These are phyloP conservation scores for Thyatira batis DNA, from an alignment of 2,888 invertebrate species.

Conservation along the genomic window DNA sequence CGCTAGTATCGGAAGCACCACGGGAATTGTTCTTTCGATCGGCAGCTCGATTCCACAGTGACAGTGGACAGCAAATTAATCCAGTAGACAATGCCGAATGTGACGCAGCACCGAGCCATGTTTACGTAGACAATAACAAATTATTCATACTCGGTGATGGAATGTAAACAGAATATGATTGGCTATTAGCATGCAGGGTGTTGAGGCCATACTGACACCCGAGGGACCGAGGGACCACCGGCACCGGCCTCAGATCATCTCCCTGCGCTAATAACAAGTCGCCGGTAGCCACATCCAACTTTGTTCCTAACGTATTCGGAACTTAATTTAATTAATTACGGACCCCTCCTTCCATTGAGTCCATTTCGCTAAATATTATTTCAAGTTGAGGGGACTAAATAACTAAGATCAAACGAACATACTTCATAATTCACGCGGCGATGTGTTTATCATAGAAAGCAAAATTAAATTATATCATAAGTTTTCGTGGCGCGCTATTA, in stretches of 20 bases:
- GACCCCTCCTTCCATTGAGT: conserved; percentile 56
- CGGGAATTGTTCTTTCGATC: conserved; percentile 64
- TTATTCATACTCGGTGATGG: conserved; percentile 81
- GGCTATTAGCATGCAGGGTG: conserved; percentile 78
- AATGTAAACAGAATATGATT: conserved; percentile 83
- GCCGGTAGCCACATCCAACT: conserved; percentile 69
- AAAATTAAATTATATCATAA: conserved; percentile 45
- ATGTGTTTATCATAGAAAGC: conserved; percentile 52
- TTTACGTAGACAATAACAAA: conserved; percentile 80
- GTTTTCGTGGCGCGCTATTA: conserved; percentile 41
- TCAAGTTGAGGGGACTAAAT: conserved; percentile 50
- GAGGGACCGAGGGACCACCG: conserved; percentile 48
- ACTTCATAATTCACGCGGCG: conserved; percentile 41
- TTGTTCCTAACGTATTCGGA: conserved; percentile 75
- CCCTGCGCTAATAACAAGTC: conserved; percentile 74
- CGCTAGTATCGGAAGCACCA: conserved; percentile 50
- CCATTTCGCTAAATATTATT: conserved; percentile 77
- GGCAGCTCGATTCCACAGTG: conserved; percentile 53
- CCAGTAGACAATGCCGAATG: conserved; percentile 73
- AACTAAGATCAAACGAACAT: conserved; percentile 66
- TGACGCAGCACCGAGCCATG: conserved; percentile 59
- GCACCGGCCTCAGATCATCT: conserved; percentile 50
- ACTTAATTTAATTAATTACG: conserved; percentile 81
- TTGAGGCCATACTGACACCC: conserved; percentile 49
- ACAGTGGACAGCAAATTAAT: conserved; percentile 69